Conservation (phyloP, 1,140 invertebrate genomes). For the Trachelipus rathkii region DNA sequence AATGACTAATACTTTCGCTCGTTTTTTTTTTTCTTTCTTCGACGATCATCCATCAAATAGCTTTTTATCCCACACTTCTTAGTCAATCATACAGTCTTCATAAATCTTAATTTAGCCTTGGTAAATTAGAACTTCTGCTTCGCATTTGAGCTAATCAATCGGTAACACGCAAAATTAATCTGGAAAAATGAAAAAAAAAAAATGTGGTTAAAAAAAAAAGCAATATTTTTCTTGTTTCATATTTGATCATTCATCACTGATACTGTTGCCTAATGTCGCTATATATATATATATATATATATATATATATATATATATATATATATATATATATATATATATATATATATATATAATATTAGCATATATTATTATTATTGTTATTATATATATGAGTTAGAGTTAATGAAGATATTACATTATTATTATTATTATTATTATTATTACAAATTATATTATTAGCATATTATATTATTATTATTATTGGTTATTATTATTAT, state of each 20-base stretch:
- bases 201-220: neutral
- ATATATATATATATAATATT: too few relatives aligned
- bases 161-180: slow-evolving; percentile 12
- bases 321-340: too few relatives aligned
- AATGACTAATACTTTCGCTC: slow-evolving; percentile 4
- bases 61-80: slow-evolving; percentile 12
- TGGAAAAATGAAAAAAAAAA: neutral
- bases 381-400: too few relatives aligned
- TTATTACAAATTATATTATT: too few relatives aligned
- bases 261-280: neutral
- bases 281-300: neutral
- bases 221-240: slow-evolving; percentile 10
- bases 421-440: too few relatives aligned
- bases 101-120: slow-evolving; percentile 1
- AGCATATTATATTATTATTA: too few relatives aligned
- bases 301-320: too few relatives aligned
- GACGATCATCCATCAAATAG: slow-evolving; percentile 4
- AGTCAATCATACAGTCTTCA: slow-evolving; percentile 8
- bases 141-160: slow-evolving; percentile 1
- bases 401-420: too few relatives aligned
- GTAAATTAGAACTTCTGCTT: neutral
- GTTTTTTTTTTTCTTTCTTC: neutral
- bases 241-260: slow-evolving; percentile 3
- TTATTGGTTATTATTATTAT: too few relatives aligned
- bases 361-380: too few relatives aligned